Conservation (phyloP, 2,888 invertebrate species). For the Morpho helenor region DNA sequence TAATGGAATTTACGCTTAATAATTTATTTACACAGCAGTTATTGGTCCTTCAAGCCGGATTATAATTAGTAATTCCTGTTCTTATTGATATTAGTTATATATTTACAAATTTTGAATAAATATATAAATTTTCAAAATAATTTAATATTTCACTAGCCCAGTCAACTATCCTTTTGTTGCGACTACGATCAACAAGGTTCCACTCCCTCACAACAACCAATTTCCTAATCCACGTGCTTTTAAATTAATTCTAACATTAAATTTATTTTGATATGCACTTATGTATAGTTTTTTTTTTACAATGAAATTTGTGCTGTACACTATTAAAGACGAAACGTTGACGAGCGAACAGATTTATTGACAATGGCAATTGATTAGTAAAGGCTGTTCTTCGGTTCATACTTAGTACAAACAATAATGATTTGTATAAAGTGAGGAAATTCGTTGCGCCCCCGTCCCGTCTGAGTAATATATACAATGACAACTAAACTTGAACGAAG, state of each 20-base stretch:
- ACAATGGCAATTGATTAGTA: slow-evolving; percentile 24
- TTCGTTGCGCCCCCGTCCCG: slow-evolving; percentile 46
- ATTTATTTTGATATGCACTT: slow-evolving; percentile 76
- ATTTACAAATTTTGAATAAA: not conserved
- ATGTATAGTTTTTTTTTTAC: slow-evolving; percentile 64
- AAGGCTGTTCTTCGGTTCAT: slow-evolving; percentile 39
- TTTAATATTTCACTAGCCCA: not conserved
- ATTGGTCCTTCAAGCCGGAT: too few species aligned
- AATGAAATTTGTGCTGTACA: slow-evolving; percentile 76
- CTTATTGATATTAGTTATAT: too few species aligned
- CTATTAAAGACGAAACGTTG: slow-evolving; percentile 32
- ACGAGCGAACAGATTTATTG: slow-evolving; percentile 18
- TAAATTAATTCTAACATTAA: slow-evolving; percentile 68
- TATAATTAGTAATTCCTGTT: too few species aligned
- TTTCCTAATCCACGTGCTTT: slow-evolving; percentile 41
- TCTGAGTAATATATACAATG: slow-evolving; percentile 58
- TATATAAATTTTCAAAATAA: too few species aligned
- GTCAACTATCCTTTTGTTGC: slow-evolving; percentile 7
- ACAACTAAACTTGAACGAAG: slow-evolving; percentile 52
- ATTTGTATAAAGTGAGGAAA: slow-evolving; percentile 25
- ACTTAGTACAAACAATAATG: slow-evolving; percentile 46
- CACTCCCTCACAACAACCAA: slow-evolving; percentile 10
- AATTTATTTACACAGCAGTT: too few species aligned
- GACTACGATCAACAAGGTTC: slow-evolving; percentile 12
- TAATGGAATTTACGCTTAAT: not conserved